Base-by-base conservation (phyloP, 2,113 vertebrate species). In the Hypanus sabinus region DNA sequence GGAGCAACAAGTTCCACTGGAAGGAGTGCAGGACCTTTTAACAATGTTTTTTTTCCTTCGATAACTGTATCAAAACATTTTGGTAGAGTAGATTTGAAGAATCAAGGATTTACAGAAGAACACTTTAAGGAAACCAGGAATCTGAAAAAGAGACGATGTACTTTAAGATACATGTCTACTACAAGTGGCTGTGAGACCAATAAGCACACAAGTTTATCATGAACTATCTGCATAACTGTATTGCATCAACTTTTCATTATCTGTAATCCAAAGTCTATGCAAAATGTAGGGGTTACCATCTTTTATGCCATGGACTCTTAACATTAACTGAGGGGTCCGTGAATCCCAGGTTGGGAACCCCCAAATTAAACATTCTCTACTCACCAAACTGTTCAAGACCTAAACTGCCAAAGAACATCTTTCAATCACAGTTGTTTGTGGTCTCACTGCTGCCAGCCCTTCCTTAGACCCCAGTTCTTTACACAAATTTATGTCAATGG, bases 121-220 rank as follows among this genome's bases (percentile, higher is more conserved):
- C 14, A 65, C 60, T 90, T 90, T 90, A 90, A 90, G 14, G 85
- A 88, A 65, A n/a, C 65, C 24, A 90, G 85, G 60, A 65, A 90
- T 33, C 85, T 90, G 60, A 33, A 65, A 88, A 62, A 62, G 24
- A 87, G 60, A 62, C 27, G 1, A 65, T 65, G 30, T 90, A 90
- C n/a, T 65, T 90, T 90, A 65, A 90, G 85, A 90, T 18, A 8
- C 20, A 6, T 5, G 12, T 90, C 60, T 65, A 90, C 65, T 33
- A 90, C 18, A 90, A 18, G 1, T 33, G 30, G 60, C 14, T 88
- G 10, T 65, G 12, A 33, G 14, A 7, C 60, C 6, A 85, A 14
- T 30, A 76, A 12, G 30, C 75, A 76, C 27, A n/a, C 6, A 76
- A 76, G 0, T n/a, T 8, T 11, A n/a, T 10, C 75, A n/a, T 76